A percentile compares a stretch with the other conserved stretches of the same genome.
Conservation (phyloP, 2,888 invertebrate species). For the Tiliacea citrago region DNA sequence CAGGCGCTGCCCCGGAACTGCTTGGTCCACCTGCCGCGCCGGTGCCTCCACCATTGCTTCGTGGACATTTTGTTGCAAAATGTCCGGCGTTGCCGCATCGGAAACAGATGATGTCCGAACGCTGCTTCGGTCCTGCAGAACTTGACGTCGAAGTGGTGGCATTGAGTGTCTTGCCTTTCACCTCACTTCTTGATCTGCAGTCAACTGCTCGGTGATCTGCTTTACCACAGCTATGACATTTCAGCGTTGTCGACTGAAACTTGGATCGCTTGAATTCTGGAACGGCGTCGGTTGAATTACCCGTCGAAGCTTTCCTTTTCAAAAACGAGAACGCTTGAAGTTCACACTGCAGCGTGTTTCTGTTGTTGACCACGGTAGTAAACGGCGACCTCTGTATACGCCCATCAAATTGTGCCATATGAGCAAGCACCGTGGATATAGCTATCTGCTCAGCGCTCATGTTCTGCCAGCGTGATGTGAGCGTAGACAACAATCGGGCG, state of each 20-base stretch:
- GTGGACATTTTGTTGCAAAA: background rate
- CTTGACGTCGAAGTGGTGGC: background rate
- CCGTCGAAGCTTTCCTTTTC: slow-evolving; percentile 26
- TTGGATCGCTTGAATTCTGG: background rate
- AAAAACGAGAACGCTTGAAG: slow-evolving; percentile 12
- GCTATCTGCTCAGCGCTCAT: slow-evolving; percentile 38
- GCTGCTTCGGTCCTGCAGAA: background rate
- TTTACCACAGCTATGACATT: slow-evolving; percentile 13
- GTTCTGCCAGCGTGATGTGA: slow-evolving; percentile 24
- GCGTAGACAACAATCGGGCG: background rate
- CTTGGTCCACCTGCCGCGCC: background rate
- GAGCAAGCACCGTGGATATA: slow-evolving; percentile 26
- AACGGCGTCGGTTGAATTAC: background rate
- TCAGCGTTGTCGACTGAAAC: background rate
- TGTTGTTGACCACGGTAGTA: slow-evolving; percentile 28
- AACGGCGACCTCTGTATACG: slow-evolving; percentile 38
- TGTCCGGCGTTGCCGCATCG: background rate
- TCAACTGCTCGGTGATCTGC: background rate
- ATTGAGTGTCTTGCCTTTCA: background rate
- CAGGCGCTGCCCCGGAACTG: background rate
- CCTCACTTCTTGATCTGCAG: background rate
- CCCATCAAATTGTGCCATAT: slow-evolving; percentile 34
- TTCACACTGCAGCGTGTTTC: slow-evolving; percentile 31
- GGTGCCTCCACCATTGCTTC: background rate
- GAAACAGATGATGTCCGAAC: background rate